These are phyloP conservation scores for Drosophila fulvimacula DNA, from an alignment of 2,888 invertebrate genomes.

Conservation along the genomic window DNA sequence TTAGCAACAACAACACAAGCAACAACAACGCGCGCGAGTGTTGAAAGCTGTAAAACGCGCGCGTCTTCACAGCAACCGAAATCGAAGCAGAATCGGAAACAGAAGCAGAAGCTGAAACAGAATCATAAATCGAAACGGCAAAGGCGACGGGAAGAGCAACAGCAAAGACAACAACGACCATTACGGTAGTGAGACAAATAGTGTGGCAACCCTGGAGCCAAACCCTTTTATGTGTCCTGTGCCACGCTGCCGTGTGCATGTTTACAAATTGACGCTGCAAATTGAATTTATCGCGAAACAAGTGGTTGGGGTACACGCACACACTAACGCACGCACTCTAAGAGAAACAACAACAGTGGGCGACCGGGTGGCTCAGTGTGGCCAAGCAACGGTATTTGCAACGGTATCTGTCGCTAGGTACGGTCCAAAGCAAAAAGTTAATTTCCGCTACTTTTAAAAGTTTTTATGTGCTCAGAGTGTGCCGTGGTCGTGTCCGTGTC, in stretches of 20 bases:
- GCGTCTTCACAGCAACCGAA: slow-evolving; percentile 29
- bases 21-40: slow-evolving; percentile 49
- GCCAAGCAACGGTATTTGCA: slow-evolving; percentile 16
- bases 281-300: slow-evolving; percentile 68
- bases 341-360: slow-evolving; percentile 22
- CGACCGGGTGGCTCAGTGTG: slow-evolving; percentile 16
- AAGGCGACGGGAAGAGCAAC: slow-evolving; percentile 10
- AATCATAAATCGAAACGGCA: neutral
- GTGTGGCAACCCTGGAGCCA: slow-evolving; percentile 62
- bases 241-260: slow-evolving; percentile 58
- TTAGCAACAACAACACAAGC: slow-evolving; percentile 61
- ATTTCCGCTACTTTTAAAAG: slow-evolving; percentile 67
- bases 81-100: slow-evolving; percentile 24
- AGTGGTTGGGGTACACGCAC: slow-evolving; percentile 46
- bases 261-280: slow-evolving; percentile 75
- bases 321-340: neutral
- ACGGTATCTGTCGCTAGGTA: slow-evolving; percentile 15
- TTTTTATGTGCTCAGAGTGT: slow-evolving; percentile 37
- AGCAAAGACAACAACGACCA: slow-evolving; percentile 11
- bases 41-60: slow-evolving; percentile 62
- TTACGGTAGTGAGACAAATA: slow-evolving; percentile 20
- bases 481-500: slow-evolving; percentile 1
- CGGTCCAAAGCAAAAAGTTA: slow-evolving; percentile 67
- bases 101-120: slow-evolving; percentile 14
- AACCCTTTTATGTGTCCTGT: slow-evolving; percentile 68